A percentile compares a stretch with the other conserved stretches of the same genome.
phyloP scores from a whole-genome alignment of 2,797 vertebrate species.

The Triplophysa yarkandensis region DNA sequence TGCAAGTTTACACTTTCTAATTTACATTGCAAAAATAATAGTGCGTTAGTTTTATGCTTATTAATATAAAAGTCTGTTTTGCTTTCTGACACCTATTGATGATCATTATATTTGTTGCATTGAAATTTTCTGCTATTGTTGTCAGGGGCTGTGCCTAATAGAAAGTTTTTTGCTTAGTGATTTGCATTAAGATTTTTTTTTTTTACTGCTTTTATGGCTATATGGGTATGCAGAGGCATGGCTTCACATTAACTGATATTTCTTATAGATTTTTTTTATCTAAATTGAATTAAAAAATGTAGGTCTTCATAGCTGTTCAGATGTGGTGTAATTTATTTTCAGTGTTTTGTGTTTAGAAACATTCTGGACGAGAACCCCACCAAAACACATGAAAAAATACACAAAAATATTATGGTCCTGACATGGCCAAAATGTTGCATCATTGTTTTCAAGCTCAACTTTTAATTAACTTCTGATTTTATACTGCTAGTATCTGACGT shows the following conservation, averaged over 20 bases:
- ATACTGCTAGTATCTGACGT: not conserved
- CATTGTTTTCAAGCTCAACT: not conserved
- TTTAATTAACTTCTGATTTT: not conserved
- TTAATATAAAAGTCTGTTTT: not conserved
- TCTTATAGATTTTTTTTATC: no score
- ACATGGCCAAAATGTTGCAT: conserved; percentile 5
- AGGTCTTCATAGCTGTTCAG: not conserved
- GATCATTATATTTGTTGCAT: not conserved
- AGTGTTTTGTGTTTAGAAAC: not conserved
- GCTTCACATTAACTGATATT: no score
- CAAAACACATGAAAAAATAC: not conserved
- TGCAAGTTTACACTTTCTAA: not conserved
- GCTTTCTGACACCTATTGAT: not conserved
- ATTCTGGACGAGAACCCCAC: not conserved
- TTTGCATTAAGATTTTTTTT: no score
- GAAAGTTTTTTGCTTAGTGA: no score
- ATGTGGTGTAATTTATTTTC: not conserved
- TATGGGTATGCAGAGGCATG: no score
- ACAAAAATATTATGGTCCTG: not conserved
- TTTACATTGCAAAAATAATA: no score
- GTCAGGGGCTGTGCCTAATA: no score
- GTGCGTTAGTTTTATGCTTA: not conserved
- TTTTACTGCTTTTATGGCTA: no score
- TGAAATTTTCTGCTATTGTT: not conserved
- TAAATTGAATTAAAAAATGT: no score